These are phyloP conservation scores for Cosmorhoe ocellata DNA, from an alignment of 2,888 invertebrate species.

Conservation along the genomic window DNA sequence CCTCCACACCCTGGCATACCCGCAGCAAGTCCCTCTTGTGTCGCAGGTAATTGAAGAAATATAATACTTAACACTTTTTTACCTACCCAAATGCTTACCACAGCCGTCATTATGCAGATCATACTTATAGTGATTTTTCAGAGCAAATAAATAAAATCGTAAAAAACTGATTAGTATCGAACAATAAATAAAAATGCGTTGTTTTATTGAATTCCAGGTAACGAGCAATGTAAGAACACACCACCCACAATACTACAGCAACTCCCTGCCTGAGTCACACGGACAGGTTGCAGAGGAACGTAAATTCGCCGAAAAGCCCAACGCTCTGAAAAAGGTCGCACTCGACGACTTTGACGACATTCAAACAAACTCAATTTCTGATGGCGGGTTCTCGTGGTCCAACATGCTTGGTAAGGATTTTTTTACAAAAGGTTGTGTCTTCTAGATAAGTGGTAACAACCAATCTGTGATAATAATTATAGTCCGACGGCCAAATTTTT, in stretches of 20 bases:
- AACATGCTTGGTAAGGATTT: constrained; percentile 87
- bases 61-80: not conserved
- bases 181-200: not conserved
- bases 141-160: too few relatives aligned
- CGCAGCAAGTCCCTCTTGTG: constrained; percentile 75
- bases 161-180: too few relatives aligned
- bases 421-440: constrained; percentile 3
- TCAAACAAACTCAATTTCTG: constrained; percentile 90
- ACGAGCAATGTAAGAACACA: constrained; percentile 75
- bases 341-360: constrained; percentile 91
- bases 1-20: constrained; percentile 86
- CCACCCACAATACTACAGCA: constrained; percentile 75
- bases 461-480: constrained; percentile 16
- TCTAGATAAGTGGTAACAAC: constrained; percentile 10
- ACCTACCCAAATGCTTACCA: constrained; percentile 6
- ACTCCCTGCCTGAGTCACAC: constrained; percentile 61
- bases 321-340: constrained; percentile 93
- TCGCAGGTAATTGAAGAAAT: constrained; percentile 60
- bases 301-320: constrained; percentile 95
- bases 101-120: too few relatives aligned
- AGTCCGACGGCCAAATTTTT: constrained; percentile 25
- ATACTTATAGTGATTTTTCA: too few relatives aligned
- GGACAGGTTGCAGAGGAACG: constrained; percentile 82
- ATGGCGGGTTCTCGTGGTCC: constrained; percentile 93
- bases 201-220: constrained; percentile 59